These are phyloP conservation scores for Natrix natrix DNA, from an alignment of 2,797 vertebrate species.

Conservation along the genomic window DNA sequence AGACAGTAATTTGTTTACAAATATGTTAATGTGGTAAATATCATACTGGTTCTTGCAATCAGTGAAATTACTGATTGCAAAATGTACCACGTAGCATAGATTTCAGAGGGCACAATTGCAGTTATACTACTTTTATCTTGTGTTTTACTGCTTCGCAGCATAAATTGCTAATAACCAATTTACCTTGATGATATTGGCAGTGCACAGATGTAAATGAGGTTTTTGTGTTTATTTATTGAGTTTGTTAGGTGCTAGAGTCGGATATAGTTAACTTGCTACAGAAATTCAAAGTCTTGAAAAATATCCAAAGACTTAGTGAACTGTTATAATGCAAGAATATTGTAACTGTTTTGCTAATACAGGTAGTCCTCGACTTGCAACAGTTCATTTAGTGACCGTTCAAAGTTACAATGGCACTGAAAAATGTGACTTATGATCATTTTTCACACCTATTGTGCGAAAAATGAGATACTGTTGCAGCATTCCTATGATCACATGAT, in stretches of 20 bases:
- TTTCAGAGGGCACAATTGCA: constrained; percentile 63
- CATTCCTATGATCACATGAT: neutral
- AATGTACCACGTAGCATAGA: constrained; percentile 53
- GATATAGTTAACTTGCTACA: constrained; percentile 66
- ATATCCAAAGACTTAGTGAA: constrained; percentile 51
- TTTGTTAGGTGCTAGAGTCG: constrained; percentile 31
- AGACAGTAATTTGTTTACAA: constrained; percentile 70
- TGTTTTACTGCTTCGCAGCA: constrained; percentile 66
- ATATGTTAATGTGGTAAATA: constrained; percentile 70
- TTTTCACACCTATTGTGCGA: neutral
- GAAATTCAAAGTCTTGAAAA: constrained; percentile 60
- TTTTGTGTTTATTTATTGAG: constrained; percentile 43
- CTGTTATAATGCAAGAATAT: constrained; percentile 63
- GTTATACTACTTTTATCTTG: constrained; percentile 71
- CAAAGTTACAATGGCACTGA: neutral
- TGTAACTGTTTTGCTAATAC: neutral
- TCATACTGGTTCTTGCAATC: constrained; percentile 27
- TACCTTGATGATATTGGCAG: constrained; percentile 64
- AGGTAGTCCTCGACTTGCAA: neutral
- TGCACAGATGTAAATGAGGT: constrained; percentile 67
- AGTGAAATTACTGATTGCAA: constrained; percentile 53
- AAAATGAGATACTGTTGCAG: neutral
- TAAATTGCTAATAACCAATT: constrained; percentile 73
- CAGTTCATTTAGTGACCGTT: neutral
- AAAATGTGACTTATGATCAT: neutral